phyloP scores from a whole-genome alignment of 2,888 invertebrate genomes.

The Heliconius charithonia region DNA sequence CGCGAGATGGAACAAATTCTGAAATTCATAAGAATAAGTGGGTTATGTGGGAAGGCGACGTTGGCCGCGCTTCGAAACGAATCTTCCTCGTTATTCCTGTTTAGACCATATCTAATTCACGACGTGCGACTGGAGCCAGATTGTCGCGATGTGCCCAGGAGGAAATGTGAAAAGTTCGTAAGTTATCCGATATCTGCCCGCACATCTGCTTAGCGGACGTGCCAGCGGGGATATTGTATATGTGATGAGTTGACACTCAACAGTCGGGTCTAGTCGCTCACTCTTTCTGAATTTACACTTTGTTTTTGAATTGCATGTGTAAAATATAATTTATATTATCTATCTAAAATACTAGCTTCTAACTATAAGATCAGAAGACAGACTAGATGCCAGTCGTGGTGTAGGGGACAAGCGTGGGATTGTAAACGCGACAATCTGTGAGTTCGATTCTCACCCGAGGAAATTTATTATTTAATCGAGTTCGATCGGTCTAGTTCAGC shows the following conservation, averaged over 20 bases:
- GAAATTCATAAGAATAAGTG: constrained; percentile 46
- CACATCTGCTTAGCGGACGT: constrained; percentile 75
- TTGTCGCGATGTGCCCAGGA: constrained; percentile 54
- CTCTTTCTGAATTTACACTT: constrained; percentile 16
- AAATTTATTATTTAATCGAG: too few relatives aligned
- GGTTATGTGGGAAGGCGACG: constrained; percentile 37
- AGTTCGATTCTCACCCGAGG: too few relatives aligned
- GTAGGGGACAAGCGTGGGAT: too few relatives aligned
- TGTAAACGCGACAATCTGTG: too few relatives aligned
- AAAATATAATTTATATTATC: background rate
- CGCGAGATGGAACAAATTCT: constrained; percentile 42
- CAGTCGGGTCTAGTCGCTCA: constrained; percentile 29
- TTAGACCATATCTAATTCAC: constrained; percentile 64
- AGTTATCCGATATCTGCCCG: constrained; percentile 73
- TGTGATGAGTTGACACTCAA: constrained; percentile 51
- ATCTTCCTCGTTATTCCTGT: constrained; percentile 63
- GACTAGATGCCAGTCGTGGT: too few relatives aligned
- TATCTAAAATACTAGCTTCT: background rate
- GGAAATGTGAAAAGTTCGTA: constrained; percentile 80
- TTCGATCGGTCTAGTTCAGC: too few relatives aligned
- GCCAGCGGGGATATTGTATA: constrained; percentile 70
- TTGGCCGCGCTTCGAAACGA: constrained; percentile 43
- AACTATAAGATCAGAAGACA: background rate
- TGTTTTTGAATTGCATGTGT: constrained; percentile 6
- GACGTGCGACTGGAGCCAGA: constrained; percentile 59